Evolutionary conservation across 2,888 invertebrate genomes (phyloP).

Genomic region (Andrena trimmerana): DNA sequence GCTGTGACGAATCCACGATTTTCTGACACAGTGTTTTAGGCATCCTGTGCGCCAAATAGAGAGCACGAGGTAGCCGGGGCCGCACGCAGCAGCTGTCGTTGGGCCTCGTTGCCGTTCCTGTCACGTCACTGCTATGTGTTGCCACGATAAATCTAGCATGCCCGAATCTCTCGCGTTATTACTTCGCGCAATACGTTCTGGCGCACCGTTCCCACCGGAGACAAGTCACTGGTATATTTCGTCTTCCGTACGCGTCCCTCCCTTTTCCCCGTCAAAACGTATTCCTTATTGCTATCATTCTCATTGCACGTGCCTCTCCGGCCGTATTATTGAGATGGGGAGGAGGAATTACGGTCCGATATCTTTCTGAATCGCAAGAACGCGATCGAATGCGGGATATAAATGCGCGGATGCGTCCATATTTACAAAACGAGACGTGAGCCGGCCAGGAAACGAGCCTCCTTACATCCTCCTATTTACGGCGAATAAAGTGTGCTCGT

Average conservation of each 20-base stretch:
- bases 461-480: not conserved
- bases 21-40: not conserved
- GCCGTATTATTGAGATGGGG: conserved; percentile 9
- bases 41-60: conserved; percentile 2
- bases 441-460: not conserved
- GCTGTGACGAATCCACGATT: not conserved
- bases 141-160: conserved; percentile 76
- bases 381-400: conserved; percentile 22
- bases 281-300: conserved; percentile 47
- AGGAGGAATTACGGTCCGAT: conserved; percentile 34
- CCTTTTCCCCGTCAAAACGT: conserved; percentile 20
- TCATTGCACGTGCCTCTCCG: conserved; percentile 41
- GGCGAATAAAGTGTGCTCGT: not conserved
- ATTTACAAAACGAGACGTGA: conserved; percentile 45
- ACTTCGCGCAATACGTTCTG: conserved; percentile 64
- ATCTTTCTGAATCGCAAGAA: conserved; percentile 30
- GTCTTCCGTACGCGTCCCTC: conserved; percentile 18
- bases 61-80: conserved; percentile 31
- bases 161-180: conserved; percentile 75
- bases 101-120: conserved; percentile 76
- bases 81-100: conserved; percentile 72
- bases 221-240: conserved; percentile 56
- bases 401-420: conserved; percentile 35
- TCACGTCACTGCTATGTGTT: conserved; percentile 76
- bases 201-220: conserved; percentile 37